Percentiles rank a stretch among this genome's conserved stretches.
Conservation (phyloP, 2,113 vertebrate genomes). For the Podiceps cristatus region DNA sequence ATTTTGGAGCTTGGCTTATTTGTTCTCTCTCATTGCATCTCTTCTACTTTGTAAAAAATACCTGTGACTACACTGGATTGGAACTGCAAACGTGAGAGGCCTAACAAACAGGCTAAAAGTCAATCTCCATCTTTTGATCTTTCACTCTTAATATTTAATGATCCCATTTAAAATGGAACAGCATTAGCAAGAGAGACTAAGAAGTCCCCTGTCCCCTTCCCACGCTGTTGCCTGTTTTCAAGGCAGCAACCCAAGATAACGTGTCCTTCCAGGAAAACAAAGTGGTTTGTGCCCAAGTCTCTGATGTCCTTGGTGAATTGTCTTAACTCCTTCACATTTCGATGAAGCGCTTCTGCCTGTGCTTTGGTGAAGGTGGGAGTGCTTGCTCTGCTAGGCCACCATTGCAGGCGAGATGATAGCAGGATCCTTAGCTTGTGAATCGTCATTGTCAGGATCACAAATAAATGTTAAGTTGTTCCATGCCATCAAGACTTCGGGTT, state of each 20-base stretch:
- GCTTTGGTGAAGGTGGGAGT: neutral
- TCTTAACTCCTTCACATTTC: neutral
- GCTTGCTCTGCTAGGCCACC: neutral
- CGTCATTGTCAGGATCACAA: neutral
- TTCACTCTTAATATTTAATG: conserved; percentile 59
- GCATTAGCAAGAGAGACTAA: conserved; percentile 47
- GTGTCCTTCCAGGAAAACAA: neutral
- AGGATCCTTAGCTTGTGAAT: neutral
- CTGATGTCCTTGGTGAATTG: neutral
- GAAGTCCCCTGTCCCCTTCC: neutral
- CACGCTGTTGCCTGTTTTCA: neutral
- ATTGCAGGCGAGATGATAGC: neutral
- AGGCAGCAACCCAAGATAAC: neutral
- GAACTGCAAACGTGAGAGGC: conserved; percentile 39
- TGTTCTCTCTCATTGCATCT: neutral
- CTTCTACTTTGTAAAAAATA: neutral
- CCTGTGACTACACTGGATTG: neutral
- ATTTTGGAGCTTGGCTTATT: neutral
- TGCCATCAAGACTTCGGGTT: neutral
- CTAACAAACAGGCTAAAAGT: conserved; percentile 53
- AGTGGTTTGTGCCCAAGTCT: neutral
- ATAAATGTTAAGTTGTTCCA: neutral
- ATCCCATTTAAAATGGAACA: conserved; percentile 50
- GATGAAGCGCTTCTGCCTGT: neutral
- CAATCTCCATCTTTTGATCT: conserved; percentile 49